phyloP scores from a whole-genome alignment of 2,113 vertebrate species.

The Struthidea cinerea region DNA sequence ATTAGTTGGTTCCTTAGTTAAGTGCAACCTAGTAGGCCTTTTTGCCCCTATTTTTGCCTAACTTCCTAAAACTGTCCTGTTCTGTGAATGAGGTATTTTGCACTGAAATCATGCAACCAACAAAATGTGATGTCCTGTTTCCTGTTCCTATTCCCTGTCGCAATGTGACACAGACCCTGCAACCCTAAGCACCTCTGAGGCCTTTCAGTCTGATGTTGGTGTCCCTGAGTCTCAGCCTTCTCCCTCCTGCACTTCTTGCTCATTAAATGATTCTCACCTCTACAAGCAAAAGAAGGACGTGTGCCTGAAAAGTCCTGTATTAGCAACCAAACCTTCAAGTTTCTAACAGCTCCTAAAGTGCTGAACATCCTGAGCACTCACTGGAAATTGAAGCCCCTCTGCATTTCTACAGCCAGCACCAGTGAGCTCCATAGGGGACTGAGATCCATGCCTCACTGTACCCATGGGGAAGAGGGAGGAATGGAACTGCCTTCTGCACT shows the following conservation, averaged over 20 bases:
- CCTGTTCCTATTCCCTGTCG: neutral
- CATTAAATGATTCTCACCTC: neutral
- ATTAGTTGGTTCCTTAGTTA: neutral
- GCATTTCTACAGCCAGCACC: neutral
- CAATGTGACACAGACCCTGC: neutral
- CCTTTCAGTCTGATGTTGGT: neutral
- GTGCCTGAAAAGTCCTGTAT: neutral
- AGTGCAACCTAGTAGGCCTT: neutral
- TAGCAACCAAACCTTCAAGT: neutral
- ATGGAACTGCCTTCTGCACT: neutral
- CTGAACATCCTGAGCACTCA: neutral
- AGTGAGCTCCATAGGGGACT: neutral
- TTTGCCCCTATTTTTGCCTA: neutral
- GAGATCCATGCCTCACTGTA: accelerated
- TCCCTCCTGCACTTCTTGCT: neutral
- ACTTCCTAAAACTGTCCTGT: neutral
- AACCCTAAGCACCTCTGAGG: neutral
- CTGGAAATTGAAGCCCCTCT: neutral
- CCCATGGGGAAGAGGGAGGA: neutral
- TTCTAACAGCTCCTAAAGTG: neutral
- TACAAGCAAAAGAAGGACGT: neutral
- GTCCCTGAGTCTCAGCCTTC: neutral
- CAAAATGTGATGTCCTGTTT: neutral
- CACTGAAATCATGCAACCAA: neutral
- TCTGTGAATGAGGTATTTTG: neutral